These are phyloP conservation scores for Cyanoderma ruficeps DNA, from an alignment of 2,113 vertebrate genomes.

Conservation along the genomic window DNA sequence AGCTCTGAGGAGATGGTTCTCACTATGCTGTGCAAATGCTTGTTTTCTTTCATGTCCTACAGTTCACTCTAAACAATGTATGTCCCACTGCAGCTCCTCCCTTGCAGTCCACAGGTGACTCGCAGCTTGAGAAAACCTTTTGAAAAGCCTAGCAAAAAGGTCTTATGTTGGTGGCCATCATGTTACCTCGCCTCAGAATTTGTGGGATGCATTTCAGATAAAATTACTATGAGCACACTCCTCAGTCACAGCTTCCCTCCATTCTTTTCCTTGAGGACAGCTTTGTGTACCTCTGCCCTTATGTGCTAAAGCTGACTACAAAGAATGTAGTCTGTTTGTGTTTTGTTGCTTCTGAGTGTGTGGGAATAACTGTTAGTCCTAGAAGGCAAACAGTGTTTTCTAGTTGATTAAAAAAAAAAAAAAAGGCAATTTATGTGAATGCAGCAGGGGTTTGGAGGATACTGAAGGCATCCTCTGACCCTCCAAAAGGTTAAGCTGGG, in stretches of 20 bases:
- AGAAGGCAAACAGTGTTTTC: not conserved
- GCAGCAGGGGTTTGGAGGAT: not conserved
- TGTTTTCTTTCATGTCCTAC: not conserved
- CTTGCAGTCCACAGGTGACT: not conserved
- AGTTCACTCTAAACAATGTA: not conserved
- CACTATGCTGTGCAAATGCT: not conserved
- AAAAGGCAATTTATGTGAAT: constrained; percentile 23
- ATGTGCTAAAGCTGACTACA: not conserved
- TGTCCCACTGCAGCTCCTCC: not conserved
- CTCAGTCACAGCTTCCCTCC: not conserved
- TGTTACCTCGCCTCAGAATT: not conserved
- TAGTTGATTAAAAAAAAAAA: not conserved
- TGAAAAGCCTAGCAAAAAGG: not conserved
- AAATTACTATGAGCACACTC: not conserved
- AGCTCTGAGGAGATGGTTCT: not conserved
- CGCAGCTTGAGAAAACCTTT: not conserved
- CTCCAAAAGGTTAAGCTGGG: not conserved
- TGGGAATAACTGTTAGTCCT: not conserved
- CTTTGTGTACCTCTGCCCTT: not conserved
- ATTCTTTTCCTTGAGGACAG: not conserved
- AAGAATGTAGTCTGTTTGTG: not conserved
- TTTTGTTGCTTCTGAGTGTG: not conserved
- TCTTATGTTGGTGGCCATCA: not conserved
- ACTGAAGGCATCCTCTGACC: not conserved
- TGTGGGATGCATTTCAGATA: not conserved